Conservation (phyloP, 1,140 invertebrate species). For the Pinna nobilis region DNA sequence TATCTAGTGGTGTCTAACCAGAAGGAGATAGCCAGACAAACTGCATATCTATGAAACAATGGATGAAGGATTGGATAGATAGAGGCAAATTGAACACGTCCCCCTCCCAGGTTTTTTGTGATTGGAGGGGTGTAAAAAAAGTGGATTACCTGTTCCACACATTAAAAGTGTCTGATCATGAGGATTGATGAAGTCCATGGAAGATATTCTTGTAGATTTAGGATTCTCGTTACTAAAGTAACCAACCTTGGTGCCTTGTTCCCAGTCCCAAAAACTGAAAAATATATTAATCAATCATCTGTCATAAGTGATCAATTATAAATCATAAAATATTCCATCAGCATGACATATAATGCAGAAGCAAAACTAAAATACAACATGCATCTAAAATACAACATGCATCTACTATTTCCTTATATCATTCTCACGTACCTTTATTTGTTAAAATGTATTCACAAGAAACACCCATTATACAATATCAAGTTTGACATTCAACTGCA, state of each 20-base stretch:
- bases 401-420: slow-evolving; percentile 85
- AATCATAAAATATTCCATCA: no score
- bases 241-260: slow-evolving; percentile 71
- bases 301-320: neutral
- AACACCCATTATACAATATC: neutral
- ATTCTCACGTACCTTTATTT: slow-evolving; percentile 84
- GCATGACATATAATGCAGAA: neutral
- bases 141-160: slow-evolving; percentile 77
- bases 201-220: slow-evolving; percentile 81
- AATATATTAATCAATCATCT: slow-evolving; percentile 21
- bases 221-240: slow-evolving; percentile 72
- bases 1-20: no score
- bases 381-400: no score
- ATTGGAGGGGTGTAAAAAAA: neutral
- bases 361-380: neutral
- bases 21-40: neutral
- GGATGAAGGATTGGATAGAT: neutral
- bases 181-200: slow-evolving; percentile 91
- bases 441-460: slow-evolving; percentile 55
- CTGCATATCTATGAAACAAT: neutral
- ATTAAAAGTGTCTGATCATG: slow-evolving; percentile 87
- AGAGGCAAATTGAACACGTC: neutral
- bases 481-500: neutral
- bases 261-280: slow-evolving; percentile 77
- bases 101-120: no score